Evolutionary conservation across 1,140 invertebrate species (phyloP), one percentile per base, ranked within the genome.

Genomic region (Eupeodes corollae): DNA sequence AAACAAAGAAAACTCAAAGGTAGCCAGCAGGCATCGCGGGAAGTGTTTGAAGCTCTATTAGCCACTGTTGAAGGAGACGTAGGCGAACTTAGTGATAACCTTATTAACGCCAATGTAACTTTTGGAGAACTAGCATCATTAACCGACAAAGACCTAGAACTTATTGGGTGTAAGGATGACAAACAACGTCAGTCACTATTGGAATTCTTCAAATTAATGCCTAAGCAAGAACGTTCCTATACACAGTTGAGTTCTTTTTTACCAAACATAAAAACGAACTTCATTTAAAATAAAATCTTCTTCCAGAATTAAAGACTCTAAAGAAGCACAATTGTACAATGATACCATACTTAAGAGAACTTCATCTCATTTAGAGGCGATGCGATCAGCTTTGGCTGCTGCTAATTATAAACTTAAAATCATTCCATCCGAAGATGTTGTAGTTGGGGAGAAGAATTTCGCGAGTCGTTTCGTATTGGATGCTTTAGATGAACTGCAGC

Each of bases 401-500:
- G 56, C 61, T 32, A 63, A 67, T 35, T 64, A 64, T 42, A 67
- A 66, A 50, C 33, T 67, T 37, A 46, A 57, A 34, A 47, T 63
- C 14, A 52, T 56, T 39, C 61, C 59, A 9, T 56, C 61, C 2
- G 63, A 67, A 16, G 63, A 67, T 52, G 49, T 67, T 10, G 42
- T 67, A 10, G 56, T 67, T 2, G 63, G 59, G n/a, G 63, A 67
- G 13, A 67, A 65, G 19, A 52, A 51, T 6, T 67, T 64, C 53
- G 63, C 63, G 5, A 67, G 63, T 44, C 53, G 56, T 21, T 66
- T 66, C 40, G 63, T 60, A 1, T 42, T 66, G 18, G 59, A 67
- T 14, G 60, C 63, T 0, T 18, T 67, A 0, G 50, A 53, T 16
- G 61, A 56, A 15, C 46, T 67, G 1, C 53, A 66, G 35, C 19